These are phyloP conservation scores for Scaptodrosophila latifasciaeformis DNA, from an alignment of 2,888 invertebrate genomes.

Conservation along the genomic window DNA sequence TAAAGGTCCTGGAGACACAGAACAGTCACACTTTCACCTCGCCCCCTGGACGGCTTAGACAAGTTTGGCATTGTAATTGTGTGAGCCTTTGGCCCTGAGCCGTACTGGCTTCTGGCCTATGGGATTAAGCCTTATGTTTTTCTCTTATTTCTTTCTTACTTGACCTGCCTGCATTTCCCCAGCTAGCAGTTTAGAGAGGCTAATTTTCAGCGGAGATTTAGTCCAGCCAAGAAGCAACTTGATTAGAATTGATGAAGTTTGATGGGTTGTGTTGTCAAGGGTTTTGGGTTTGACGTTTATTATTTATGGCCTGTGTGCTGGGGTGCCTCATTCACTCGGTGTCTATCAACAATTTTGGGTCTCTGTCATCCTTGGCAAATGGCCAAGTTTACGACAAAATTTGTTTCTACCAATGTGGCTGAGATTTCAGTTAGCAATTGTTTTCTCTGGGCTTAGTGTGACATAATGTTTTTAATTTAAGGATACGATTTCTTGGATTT, in stretches of 20 bases:
- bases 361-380: too few species aligned
- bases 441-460: too few species aligned
- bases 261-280: conserved; percentile 27
- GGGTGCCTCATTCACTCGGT: too few species aligned
- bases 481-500: too few species aligned
- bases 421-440: too few species aligned
- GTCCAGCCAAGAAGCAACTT: conserved; percentile 33
- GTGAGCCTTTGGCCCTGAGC: conserved; percentile 23
- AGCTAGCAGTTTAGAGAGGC: conserved; percentile 44
- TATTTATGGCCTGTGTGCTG: conserved; percentile 52
- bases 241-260: conserved; percentile 62
- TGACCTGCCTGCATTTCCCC: conserved; percentile 28
- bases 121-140: conserved; percentile 1
- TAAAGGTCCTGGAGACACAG: conserved; percentile 8
- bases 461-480: too few species aligned
- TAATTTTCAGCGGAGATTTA: conserved; percentile 61
- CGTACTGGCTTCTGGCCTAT: background rate
- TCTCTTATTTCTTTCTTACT: too few species aligned
- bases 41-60: background rate
- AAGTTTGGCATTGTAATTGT: conserved; percentile 40
- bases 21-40: too few species aligned
- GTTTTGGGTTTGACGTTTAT: conserved; percentile 31
- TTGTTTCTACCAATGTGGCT: too few species aligned
- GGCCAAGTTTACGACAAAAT: too few species aligned
- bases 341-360: too few species aligned